phyloP scores from a whole-genome alignment of 1,140 invertebrate species.

The Calosoma granatense region DNA sequence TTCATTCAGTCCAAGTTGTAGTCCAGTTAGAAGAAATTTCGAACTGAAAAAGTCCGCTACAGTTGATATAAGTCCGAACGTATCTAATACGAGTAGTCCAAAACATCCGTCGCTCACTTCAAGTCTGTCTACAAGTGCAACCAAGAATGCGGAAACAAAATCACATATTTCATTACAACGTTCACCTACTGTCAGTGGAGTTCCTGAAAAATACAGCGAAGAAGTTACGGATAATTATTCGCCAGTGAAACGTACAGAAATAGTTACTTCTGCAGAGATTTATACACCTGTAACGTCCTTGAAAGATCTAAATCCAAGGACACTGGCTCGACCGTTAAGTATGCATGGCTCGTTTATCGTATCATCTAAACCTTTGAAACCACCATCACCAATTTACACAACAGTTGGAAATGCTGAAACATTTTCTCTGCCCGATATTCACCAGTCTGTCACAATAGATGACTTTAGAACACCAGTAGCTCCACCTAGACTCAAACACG shows the following conservation, averaged over 20 bases:
- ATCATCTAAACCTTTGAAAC: conserved; percentile 8
- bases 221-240: not conserved
- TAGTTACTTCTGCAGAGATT: not conserved
- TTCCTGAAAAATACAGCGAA: not conserved
- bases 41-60: not conserved
- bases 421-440: conserved; percentile 29
- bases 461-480: conserved; percentile 38
- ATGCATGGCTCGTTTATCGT: conserved; percentile 13
- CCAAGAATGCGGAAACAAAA: not conserved
- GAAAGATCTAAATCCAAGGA: conserved; percentile 12
- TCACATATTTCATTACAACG: conserved; percentile 14
- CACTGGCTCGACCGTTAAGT: conserved; percentile 13
- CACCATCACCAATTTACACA: conserved; percentile 6
- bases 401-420: conserved; percentile 21
- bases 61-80: not conserved
- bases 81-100: not conserved
- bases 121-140: not conserved
- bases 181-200: conserved; percentile 17
- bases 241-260: not conserved
- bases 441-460: conserved; percentile 21
- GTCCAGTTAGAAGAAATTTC: conserved; percentile 1
- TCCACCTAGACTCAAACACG: conserved; percentile 36
- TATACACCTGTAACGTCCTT: conserved; percentile 8
- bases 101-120: not conserved
- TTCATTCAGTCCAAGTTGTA: conserved; percentile 2